Percentiles rank a stretch among this genome's conserved stretches.
phyloP scores from a whole-genome alignment of 2,888 invertebrate genomes.

The Taenaris catops region DNA sequence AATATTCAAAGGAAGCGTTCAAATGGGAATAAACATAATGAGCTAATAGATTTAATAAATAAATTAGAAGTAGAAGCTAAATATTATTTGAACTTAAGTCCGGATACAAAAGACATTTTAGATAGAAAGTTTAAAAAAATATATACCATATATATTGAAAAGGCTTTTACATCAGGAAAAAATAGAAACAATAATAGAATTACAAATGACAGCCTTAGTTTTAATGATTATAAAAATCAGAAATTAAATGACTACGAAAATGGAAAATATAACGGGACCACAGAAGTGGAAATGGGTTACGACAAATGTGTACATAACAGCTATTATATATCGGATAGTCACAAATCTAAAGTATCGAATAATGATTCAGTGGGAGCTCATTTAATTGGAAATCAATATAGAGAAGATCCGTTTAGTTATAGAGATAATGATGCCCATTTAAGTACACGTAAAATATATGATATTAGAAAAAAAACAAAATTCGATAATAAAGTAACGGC shows the following conservation, averaged over 20 bases:
- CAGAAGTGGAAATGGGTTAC: background rate
- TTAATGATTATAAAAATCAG: background rate
- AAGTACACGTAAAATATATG: constrained; percentile 13
- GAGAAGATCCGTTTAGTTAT: background rate
- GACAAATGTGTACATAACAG: constrained; percentile 10
- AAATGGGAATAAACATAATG: constrained; percentile 21
- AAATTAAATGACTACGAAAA: constrained; percentile 4
- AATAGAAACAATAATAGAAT: background rate
- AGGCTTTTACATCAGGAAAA: background rate
- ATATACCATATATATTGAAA: constrained; percentile 29
- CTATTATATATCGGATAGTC: background rate
- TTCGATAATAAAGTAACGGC: background rate
- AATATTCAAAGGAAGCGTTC: no score
- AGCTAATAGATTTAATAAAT: constrained; percentile 44
- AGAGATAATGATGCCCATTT: background rate
- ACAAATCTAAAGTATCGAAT: background rate
- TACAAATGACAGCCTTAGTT: background rate
- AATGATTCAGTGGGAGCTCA: background rate
- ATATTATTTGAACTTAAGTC: constrained; percentile 40
- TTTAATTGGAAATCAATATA: background rate
- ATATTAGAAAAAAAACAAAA: constrained; percentile 20
- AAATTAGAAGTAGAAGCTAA: constrained; percentile 51
- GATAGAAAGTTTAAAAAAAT: constrained; percentile 55
- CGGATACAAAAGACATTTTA: constrained; percentile 44
- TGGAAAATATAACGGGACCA: background rate